Percentiles rank a stretch among this genome's conserved stretches.
Conservation (phyloP, 2,113 vertebrate genomes). For the Gorsachius goisagi region DNA sequence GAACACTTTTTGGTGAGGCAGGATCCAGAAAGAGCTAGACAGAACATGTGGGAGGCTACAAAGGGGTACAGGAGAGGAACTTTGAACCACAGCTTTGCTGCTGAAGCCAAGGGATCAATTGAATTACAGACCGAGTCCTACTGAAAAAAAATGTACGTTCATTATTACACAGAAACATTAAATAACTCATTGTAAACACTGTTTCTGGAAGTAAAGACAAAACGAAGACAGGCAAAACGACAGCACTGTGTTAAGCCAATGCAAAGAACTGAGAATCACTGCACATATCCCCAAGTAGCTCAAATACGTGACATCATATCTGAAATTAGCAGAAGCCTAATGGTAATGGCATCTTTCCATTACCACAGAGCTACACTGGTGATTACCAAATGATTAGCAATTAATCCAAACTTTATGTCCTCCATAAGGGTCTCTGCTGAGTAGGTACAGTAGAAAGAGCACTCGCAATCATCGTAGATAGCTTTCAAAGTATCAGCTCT, state of each 20-base stretch:
- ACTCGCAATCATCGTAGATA: neutral
- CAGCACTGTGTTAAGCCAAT: neutral
- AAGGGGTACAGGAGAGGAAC: neutral
- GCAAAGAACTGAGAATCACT: neutral
- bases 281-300: neutral
- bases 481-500: neutral
- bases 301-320: neutral
- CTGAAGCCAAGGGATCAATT: neutral
- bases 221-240: neutral
- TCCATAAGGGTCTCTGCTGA: neutral
- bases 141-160: neutral
- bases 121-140: neutral
- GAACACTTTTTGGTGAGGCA: neutral
- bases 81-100: neutral
- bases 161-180: neutral
- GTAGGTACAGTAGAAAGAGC: neutral
- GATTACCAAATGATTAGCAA: neutral
- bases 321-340: neutral
- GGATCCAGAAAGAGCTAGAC: neutral
- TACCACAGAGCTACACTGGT: neutral
- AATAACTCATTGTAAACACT: neutral
- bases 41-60: neutral
- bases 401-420: neutral
- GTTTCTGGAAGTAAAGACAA: neutral
- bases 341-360: neutral